Conservation (phyloP, 2,888 invertebrate genomes). For the Dasysyrphus tricinctus region DNA sequence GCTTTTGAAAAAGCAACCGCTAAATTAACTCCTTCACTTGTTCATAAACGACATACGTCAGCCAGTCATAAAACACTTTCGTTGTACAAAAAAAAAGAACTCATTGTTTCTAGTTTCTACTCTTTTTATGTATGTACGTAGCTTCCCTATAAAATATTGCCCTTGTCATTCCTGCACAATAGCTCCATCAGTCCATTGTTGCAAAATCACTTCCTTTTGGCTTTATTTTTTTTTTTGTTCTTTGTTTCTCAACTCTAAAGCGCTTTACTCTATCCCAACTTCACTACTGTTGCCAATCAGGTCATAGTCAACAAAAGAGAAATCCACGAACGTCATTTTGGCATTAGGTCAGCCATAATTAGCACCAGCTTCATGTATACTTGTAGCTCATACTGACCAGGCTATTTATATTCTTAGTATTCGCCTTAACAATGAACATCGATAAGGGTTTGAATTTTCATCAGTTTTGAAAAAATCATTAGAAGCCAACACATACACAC, state of each 20-base stretch:
- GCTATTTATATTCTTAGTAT: not conserved
- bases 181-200: conserved; percentile 16
- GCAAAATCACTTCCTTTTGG: conserved; percentile 17
- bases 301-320: conserved; percentile 31
- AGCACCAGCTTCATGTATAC: not conserved
- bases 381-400: not conserved
- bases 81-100: not conserved
- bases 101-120: not conserved
- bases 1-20: not conserved
- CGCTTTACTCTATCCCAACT: not conserved
- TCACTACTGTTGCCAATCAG: conserved; percentile 12
- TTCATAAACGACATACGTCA: conserved; percentile 24
- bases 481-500: no score
- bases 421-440: not conserved
- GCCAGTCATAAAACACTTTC: not conserved
- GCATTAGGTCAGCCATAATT: conserved; percentile 36
- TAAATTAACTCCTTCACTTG: not conserved
- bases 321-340: conserved; percentile 17
- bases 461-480: conserved; percentile 3
- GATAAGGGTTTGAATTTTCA: not conserved
- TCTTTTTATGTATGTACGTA: not conserved
- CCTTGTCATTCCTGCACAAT: conserved; percentile 9
- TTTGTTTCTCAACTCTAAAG: not conserved
- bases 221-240: not conserved
- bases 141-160: not conserved